phyloP scores from a whole-genome alignment of 2,888 invertebrate species.

The Pseudococcus longispinus region DNA sequence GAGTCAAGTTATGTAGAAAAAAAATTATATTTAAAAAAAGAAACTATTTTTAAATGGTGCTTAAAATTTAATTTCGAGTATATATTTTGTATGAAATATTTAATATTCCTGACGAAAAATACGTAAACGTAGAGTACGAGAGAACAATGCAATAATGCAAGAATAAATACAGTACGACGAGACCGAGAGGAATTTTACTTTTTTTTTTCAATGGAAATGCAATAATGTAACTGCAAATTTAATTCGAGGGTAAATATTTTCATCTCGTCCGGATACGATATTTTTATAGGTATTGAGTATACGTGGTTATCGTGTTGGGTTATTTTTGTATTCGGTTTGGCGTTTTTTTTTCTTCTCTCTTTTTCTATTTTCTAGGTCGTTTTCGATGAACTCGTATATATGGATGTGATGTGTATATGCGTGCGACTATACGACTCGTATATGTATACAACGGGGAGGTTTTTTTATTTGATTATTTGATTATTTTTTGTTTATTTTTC shows the following conservation, averaged over 20 bases:
- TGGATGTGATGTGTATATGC: neutral
- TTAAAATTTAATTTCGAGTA: neutral
- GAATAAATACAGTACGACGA: neutral
- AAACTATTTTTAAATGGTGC: neutral
- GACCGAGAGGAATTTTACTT: neutral
- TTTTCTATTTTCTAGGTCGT: neutral
- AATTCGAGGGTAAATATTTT: constrained; percentile 28
- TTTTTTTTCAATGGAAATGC: constrained; percentile 26
- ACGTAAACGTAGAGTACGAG: neutral
- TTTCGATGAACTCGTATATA: neutral
- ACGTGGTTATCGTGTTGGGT: constrained; percentile 21
- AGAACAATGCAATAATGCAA: neutral
- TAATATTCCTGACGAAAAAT: neutral
- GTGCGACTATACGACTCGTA: neutral
- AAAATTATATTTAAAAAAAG: neutral
- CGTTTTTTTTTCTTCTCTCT: neutral
- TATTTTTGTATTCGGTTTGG: constrained; percentile 12
- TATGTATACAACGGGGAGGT: neutral
- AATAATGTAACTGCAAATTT: constrained; percentile 16
- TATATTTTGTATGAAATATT: neutral
- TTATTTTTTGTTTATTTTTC: constrained; percentile 34
- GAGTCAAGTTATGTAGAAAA: neutral
- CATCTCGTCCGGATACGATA: constrained; percentile 18
- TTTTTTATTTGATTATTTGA: constrained; percentile 26
- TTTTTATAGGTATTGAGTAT: constrained; percentile 21